Evolutionary conservation across 2,888 invertebrate genomes (phyloP), one percentile per base, ranked within the genome.

Genomic region (Endotricha flammealis): DNA sequence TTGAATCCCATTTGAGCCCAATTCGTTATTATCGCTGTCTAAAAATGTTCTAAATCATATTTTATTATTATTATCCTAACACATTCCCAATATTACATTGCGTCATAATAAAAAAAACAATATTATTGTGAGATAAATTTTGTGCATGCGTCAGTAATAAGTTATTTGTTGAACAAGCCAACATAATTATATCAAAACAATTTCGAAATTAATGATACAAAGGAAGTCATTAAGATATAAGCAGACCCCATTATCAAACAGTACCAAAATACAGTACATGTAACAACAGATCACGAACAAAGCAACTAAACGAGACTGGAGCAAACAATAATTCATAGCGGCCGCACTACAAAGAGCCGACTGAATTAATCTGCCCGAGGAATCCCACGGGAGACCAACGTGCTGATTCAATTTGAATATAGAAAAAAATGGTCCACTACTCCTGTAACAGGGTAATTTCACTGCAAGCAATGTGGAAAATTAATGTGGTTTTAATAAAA

Each of bases 361-460:
- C 20, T 20, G 20, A 20, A 20, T 20, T 20, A 20, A 20, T 20
- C 20, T 20, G 8, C 20, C 20, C 20, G 6, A 20, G 20, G 3
- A 20, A 44, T 56, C 58, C 68, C 64, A 45, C 12, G 42, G 44
- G 57, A 48, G 48, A 50, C 39, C 50, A 57, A 51, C 57, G 53
- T 46, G 50, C 54, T 51, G 57, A 68, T 67, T 67, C 62, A 67
- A 74, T 70, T 73, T 61, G 56, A 64, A 69, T 64, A 48, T 54
- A 53, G 46, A 48, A 61, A 70, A 72, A 68, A 66, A 51, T 10
- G n/a, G 11, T 22, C 11, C 12, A 13, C 12, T n/a, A 13, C 25
- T 20, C n/a, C 20, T 2, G 20, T 20, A 20, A 20, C 6, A 20
- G 20, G 22, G 12, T 22, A 31, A 12, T 22, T 31, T 31, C 12